Conservation (phyloP, 2,113 vertebrate species). For the Caloenas nicobarica region DNA sequence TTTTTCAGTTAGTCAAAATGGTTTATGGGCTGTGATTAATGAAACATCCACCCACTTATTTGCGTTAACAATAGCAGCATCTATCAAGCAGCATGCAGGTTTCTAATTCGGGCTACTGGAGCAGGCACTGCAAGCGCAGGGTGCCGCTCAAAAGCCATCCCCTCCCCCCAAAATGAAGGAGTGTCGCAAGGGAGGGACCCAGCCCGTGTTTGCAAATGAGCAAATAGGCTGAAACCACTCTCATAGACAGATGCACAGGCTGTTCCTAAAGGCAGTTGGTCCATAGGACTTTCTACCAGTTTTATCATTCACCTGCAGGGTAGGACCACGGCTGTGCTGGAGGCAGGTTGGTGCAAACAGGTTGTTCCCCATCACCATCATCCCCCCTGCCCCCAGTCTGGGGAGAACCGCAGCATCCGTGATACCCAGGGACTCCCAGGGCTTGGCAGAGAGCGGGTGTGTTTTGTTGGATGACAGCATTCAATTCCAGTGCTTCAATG, state of each 20-base stretch:
- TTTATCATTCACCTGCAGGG: background rate
- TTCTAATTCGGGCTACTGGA: background rate
- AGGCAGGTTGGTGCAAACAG: background rate
- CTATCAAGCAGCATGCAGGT: background rate
- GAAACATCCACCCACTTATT: constrained; percentile 7
- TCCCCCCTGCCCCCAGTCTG: fast-evolving
- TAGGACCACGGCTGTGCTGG: fast-evolving
- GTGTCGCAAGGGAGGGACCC: background rate
- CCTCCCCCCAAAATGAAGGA: background rate
- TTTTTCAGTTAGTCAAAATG: constrained; percentile 50
- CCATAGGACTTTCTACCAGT: background rate
- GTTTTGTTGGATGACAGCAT: background rate
- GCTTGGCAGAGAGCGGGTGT: background rate
- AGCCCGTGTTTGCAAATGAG: fast-evolving
- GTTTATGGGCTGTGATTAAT: constrained; percentile 53
- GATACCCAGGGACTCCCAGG: background rate
- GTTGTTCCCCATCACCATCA: fast-evolving
- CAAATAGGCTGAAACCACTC: background rate
- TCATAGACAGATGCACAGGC: background rate
- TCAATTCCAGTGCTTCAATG: background rate
- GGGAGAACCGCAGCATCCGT: background rate
- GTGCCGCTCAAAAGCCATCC: background rate
- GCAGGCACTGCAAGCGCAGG: background rate
- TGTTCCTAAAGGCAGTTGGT: fast-evolving
- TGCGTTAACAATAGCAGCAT: constrained; percentile 17